Evolutionary conservation across 1,140 invertebrate genomes (phyloP), one percentile per base, ranked within the genome.

Genomic region (Hypothenemus hampei): DNA sequence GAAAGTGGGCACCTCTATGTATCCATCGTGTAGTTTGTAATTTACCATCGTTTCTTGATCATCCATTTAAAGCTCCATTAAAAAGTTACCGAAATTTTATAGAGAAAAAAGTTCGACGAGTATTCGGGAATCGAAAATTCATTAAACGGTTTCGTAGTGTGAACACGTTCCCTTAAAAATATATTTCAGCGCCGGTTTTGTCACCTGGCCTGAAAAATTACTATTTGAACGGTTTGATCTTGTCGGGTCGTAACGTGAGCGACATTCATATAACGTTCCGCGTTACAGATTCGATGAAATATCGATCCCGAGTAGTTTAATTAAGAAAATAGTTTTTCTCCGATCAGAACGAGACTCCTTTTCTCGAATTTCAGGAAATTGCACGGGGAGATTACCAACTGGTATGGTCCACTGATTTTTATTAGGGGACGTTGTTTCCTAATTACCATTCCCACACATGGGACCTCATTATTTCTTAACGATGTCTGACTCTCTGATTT

Each of bases 161-260:
- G 29, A 23, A 26, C 45, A 47, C 45, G 45, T 47, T 11, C 19
- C 24, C 13, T 33, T 26, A 15, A 33, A 33, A 47, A 47, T 35
- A 35, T 47, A 47, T 35, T 47, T 47, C 22, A 23, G 45, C 5
- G 22, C 4, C 31, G 19, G 18, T 47, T 47, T 47, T 47, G 45
- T 47, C 45, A 47, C 45, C 31, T 35, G 45, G 26, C 45, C 31
- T 35, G 45, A 47, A 35, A 47, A 33, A 33, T 47, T 47, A 15
- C 18, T 33, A 20, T 47, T 47, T 26, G 15, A 47, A 35, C 45
- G 31, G 24, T 47, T 47, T 31, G 45, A 47, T 47, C 45, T 31
- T 47, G 24, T 47, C 20, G 16, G 15, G 5, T 11, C 13, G 13
- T 18, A 44, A 44, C 41, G 41, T 44, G 41, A 10, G 7, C 19